Base-by-base conservation (phyloP, 2,888 invertebrate species). In the Leptothorax acervorum region DNA sequence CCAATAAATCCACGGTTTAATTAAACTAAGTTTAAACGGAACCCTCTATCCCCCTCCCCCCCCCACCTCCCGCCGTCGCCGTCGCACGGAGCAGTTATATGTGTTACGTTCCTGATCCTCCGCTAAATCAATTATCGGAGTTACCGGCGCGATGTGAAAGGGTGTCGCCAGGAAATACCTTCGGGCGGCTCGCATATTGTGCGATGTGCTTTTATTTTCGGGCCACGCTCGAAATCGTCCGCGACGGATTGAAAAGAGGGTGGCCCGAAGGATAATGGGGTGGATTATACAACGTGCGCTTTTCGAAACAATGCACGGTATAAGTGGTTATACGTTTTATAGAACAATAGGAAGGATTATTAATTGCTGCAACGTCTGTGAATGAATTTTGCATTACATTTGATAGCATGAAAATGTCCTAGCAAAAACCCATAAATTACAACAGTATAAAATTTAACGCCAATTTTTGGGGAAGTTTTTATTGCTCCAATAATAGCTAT, bases 21-120 rank as follows among this genome's bases (percentile, higher is more conserved):
- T 94, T 94, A 94, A 94, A 94, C 94, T 93, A 93, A 94, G 94
- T 94, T 94, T 93, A 94, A 93, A 92, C 93, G 92, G 90, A 90
- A 91, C 88, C 86, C 84, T 63, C 68, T 45, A 23, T 23, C 23
- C 23, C 60, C n/a, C n/a, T n/a, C 48, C 35, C 18, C n/a, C 73
- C 9, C 12, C n/a, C 60, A 11, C 23, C 51, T 1, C n/a, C 9
- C 57, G 28, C 63, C 42, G 28, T 42, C 18, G 35, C 88, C 85
- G 87, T 86, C 89, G 90, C 91, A 91, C 92, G 93, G 91, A 92
- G 91, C 92, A 90, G 90, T 92, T 93, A 93, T 92, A 93, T 90
- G 92, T 92, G 93, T 92, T 92, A 92, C 90, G 92, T 88, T 87
- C 91, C 90, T 93, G 93, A 94, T 93, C 92, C 92, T 87, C 87